phyloP scores from a whole-genome alignment of 2,113 vertebrate genomes.

The Ammodramus savannarum region DNA sequence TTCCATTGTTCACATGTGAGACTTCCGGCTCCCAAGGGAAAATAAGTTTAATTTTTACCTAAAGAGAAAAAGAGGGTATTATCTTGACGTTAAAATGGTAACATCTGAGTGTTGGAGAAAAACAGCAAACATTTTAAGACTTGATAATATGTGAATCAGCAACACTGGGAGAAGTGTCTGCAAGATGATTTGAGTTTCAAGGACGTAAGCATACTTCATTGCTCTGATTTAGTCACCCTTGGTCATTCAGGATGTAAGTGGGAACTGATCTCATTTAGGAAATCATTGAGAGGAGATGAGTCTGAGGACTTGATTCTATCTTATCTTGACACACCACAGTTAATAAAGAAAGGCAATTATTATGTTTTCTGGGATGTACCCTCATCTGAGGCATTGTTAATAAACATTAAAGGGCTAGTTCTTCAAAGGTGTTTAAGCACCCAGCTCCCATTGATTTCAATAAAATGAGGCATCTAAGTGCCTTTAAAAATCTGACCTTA shows the following conservation, averaged over 20 bases:
- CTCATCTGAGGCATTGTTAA: conserved; percentile 46
- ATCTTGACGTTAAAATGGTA: not conserved
- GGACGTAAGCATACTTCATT: conserved; percentile 44
- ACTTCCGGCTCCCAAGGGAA: not conserved
- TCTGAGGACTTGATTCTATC: conserved; percentile 61
- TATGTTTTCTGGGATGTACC: conserved; percentile 56
- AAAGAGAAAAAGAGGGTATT: not conserved
- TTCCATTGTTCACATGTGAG: not conserved
- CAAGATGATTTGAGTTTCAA: conserved; percentile 52
- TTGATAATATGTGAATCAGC: not conserved
- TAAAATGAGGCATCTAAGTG: conserved; percentile 17
- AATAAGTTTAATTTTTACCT: not conserved
- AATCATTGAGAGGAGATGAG: conserved; percentile 59
- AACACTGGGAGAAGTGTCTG: not conserved
- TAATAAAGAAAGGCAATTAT: conserved; percentile 60
- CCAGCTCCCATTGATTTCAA: conserved; percentile 46
- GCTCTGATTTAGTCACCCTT: conserved; percentile 57
- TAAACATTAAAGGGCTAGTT: conserved; percentile 49
- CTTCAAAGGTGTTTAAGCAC: conserved; percentile 42
- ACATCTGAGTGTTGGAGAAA: not conserved
- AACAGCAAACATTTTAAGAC: conserved; percentile 1
- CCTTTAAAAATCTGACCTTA: conserved; percentile 59
- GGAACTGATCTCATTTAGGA: conserved; percentile 65
- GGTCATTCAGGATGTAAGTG: conserved; percentile 56
- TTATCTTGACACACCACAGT: conserved; percentile 51